These are phyloP conservation scores for Vannuccia rotundouncinata DNA, from an alignment of 2,888 invertebrate genomes.

Conservation along the genomic window DNA sequence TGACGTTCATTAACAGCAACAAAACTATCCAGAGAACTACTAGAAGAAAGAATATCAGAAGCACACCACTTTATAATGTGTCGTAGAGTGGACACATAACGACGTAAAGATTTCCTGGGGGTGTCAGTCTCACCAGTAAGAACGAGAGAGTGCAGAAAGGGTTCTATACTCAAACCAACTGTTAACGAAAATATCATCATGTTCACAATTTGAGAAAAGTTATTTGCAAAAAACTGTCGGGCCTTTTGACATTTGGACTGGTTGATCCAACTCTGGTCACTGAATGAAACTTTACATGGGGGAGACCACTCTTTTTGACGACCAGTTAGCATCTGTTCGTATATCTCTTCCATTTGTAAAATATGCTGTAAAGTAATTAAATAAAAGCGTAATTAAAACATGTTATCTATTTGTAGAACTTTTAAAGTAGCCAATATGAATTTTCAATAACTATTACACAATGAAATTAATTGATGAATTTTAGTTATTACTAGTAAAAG, in stretches of 20 bases:
- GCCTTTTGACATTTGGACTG: constrained; percentile 63
- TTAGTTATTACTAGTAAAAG: no score
- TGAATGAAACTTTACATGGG: constrained; percentile 47
- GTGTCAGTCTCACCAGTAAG: constrained; percentile 68
- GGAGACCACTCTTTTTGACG: constrained; percentile 36
- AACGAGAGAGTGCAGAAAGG: constrained; percentile 67
- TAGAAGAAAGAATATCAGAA: constrained; percentile 59
- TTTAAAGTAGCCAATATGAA: no score
- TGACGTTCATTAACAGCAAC: neutral
- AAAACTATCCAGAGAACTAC: neutral
- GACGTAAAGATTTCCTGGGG: constrained; percentile 64
- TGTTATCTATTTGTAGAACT: no score
- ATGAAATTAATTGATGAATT: no score
- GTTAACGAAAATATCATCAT: constrained; percentile 72
- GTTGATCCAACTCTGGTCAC: constrained; percentile 50
- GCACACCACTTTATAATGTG: constrained; percentile 75
- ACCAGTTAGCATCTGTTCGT: neutral
- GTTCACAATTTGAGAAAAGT: constrained; percentile 66
- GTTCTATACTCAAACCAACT: constrained; percentile 68
- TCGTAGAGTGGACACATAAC: constrained; percentile 72
- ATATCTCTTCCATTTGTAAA: neutral
- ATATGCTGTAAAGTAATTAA: no score
- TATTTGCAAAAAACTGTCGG: constrained; percentile 63
- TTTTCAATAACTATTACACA: no score
- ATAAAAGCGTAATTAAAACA: no score